Percentiles rank a stretch among this genome's conserved stretches.
These are phyloP conservation scores for Gobionotothen gibberifrons DNA, from an alignment of 2,797 vertebrate species.

Conservation along the genomic window DNA sequence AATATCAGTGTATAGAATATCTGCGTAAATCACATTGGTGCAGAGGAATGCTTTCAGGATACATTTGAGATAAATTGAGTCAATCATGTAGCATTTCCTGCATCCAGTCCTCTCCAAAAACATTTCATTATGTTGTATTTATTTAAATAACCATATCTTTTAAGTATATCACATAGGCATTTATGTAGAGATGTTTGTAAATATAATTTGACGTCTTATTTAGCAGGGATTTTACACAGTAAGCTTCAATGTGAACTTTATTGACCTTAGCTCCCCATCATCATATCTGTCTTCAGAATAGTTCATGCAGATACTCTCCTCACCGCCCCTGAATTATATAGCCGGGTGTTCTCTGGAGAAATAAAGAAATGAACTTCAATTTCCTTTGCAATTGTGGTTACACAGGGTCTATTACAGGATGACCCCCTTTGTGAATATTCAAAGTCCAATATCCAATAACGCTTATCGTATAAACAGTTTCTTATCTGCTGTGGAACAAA, in stretches of 20 bases:
- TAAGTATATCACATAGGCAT: neutral
- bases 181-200: neutral
- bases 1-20: slow-evolving; percentile 1
- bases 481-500: slow-evolving; percentile 35
- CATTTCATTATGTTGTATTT: neutral
- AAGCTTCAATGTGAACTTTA: neutral
- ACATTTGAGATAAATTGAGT: slow-evolving; percentile 23
- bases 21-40: slow-evolving; percentile 8
- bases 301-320: slow-evolving; percentile 15
- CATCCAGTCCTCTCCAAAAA: neutral
- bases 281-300: slow-evolving; percentile 8
- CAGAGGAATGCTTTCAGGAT: slow-evolving; percentile 17
- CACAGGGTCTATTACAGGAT: slow-evolving; percentile 23
- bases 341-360: neutral
- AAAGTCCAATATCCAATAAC: slow-evolving; percentile 38
- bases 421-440: slow-evolving; percentile 27
- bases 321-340: slow-evolving; percentile 1
- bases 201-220: neutral
- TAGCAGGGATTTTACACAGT: slow-evolving; percentile 1
- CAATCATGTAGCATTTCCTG: slow-evolving; percentile 1
- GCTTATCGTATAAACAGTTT: slow-evolving; percentile 33
- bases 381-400: slow-evolving; percentile 30
- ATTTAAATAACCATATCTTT: neutral
- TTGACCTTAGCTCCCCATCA: neutral
- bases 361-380: slow-evolving; percentile 26